Evolutionary conservation across 2,888 invertebrate species (phyloP), one percentile per base, ranked within the genome.

Genomic region (Seladonia tumulorum): DNA sequence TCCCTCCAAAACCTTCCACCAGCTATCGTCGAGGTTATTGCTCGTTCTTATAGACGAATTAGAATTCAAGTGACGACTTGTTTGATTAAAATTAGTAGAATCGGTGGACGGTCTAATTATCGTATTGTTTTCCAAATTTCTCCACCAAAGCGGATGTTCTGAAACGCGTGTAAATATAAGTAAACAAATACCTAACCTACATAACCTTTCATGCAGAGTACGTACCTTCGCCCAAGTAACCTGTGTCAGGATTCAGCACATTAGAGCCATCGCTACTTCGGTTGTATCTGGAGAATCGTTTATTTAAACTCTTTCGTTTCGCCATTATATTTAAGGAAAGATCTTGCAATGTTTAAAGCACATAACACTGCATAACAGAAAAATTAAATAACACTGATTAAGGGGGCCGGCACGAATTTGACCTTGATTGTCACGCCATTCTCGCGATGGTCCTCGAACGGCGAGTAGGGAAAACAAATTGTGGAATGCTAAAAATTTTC

Each of bases 111-210:
- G 80, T 8, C 79, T 73, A 3, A 45, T 5, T 25, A 63, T 60
- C 12, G 90, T 81, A 39, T 86, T 85, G 5, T 89, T 81, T 5
- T 85, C 88, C 77, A 92, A 86, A 1, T 88, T 25, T 18, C 71
- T 80, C 86, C 87, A 91, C 91, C 91, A 91, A 35, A 79, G 80
- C 22, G 89, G 73, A n/a, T 81, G 8, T 25, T 85, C 91, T 91
- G 47, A 5, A 90, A 86, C 18, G 8, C 2, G 60, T n/a, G 5
- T 12, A n/a, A 39, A 29, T 7, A 14, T 70, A 42, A n/a, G 71
- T 47, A 39, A 12, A 18, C 12, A 47, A 42, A 5, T 57, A 10
- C 12, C 42, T 76, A 22, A 16, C 39, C 57, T 60, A 68, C 1
- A 53, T 4, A 60, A 66, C 35, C 22, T 45, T 39, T n/a, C 57